Evolutionary conservation across 2,113 vertebrate genomes (phyloP).

Genomic region (Hippolais icterina): DNA sequence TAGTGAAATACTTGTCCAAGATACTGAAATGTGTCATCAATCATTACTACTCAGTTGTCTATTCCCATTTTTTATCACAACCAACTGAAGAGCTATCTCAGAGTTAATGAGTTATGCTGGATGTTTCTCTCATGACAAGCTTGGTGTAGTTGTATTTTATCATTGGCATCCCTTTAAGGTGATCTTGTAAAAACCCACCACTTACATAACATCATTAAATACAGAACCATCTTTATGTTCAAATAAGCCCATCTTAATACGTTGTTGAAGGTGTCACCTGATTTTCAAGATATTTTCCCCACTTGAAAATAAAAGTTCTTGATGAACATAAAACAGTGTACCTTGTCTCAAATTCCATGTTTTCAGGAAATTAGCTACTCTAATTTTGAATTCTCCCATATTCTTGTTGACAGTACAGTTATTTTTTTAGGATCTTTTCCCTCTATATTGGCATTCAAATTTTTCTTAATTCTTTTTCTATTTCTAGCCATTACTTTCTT

Average conservation of each 20-base stretch:
- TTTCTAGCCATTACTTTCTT: background rate
- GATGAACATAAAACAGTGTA: background rate
- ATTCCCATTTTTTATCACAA: background rate
- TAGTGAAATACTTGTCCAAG: constrained; percentile 2
- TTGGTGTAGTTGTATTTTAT: background rate
- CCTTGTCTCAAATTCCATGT: background rate
- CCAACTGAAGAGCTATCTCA: background rate
- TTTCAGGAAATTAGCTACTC: background rate
- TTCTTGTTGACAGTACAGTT: background rate
- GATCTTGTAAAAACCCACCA: background rate
- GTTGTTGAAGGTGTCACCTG: background rate
- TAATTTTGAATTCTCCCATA: background rate
- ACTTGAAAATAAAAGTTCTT: background rate
- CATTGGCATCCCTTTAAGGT: background rate
- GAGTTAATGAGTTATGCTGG: background rate
- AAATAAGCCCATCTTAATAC: background rate
- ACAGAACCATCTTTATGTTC: background rate
- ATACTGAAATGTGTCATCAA: constrained; percentile 4
- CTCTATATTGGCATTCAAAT: background rate
- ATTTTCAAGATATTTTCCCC: background rate
- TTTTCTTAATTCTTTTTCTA: background rate
- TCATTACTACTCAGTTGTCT: background rate
- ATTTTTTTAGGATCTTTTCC: background rate
- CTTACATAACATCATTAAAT: background rate
- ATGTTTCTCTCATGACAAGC: background rate